Percentiles rank a stretch among this genome's conserved stretches.
phyloP scores from a whole-genome alignment of 2,888 invertebrate species.

The Ormyrus pomaceus region DNA sequence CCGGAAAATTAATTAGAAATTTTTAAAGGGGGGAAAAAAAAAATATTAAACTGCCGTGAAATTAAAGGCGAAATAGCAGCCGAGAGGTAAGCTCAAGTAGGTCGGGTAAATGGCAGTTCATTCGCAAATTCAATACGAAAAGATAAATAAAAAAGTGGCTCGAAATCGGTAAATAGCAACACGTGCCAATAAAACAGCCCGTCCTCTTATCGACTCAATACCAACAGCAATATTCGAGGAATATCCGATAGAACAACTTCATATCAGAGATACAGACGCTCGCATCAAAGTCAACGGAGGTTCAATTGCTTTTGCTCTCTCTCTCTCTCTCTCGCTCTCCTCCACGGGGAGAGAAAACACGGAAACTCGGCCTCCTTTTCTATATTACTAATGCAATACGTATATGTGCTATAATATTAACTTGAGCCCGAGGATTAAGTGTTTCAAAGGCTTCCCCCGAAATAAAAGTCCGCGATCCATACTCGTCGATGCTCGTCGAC shows the following conservation, averaged over 20 bases:
- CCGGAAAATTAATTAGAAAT: too few species aligned
- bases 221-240: conserved; percentile 37
- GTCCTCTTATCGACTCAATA: conserved; percentile 39
- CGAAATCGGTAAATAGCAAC: neutral
- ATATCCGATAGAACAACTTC: conserved; percentile 42
- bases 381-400: neutral
- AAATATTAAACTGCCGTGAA: too few species aligned
- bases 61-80: too few species aligned
- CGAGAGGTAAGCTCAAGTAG: too few species aligned
- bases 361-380: neutral
- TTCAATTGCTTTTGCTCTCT: conserved; percentile 33
- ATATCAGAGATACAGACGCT: conserved; percentile 13
- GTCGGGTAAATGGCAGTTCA: too few species aligned
- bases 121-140: too few species aligned
- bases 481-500: neutral
- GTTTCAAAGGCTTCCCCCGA: conserved; percentile 21
- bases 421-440: conserved; percentile 1
- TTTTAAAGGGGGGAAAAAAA: too few species aligned
- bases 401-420: neutral
- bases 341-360: neutral
- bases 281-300: conserved; percentile 32
- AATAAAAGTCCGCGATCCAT: conserved; percentile 18
- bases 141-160: neutral
- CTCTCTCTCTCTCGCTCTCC: neutral
- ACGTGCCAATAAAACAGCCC: conserved; percentile 35